phyloP scores from a whole-genome alignment of 2,797 vertebrate genomes.

The Lacerta agilis region DNA sequence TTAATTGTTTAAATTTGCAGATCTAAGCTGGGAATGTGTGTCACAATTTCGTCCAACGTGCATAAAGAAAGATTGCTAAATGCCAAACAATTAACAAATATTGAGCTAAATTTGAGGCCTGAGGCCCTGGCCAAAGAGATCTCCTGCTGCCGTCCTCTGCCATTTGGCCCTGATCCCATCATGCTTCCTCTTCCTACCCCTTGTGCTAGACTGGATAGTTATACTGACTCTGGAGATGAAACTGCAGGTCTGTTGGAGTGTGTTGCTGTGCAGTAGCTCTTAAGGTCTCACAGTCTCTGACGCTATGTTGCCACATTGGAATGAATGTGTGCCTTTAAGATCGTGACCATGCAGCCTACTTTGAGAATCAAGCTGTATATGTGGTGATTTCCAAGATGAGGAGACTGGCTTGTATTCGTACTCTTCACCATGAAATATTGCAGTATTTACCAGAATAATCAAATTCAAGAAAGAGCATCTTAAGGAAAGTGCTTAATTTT shows the following conservation, averaged over 20 bases:
- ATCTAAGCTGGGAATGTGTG: too few species aligned
- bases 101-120: too few species aligned
- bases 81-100: too few species aligned
- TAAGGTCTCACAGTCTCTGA: neutral
- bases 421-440: conserved; percentile 15
- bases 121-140: too few species aligned
- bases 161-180: neutral
- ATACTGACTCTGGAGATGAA: neutral
- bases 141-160: too few species aligned
- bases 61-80: too few species aligned
- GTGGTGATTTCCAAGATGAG: neutral
- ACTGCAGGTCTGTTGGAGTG: neutral
- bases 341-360: neutral
- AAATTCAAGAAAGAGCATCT: conserved; percentile 54
- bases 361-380: neutral
- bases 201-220: neutral
- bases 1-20: too few species aligned
- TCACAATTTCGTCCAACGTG: too few species aligned
- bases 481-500: conserved; percentile 51
- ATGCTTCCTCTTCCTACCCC: neutral
- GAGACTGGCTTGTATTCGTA: neutral
- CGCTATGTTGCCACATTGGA: too few species aligned
- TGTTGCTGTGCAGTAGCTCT: neutral
- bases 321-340: neutral
- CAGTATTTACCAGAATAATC: conserved; percentile 48